Conservation (phyloP, 2,113 vertebrate species). For the Ardeotis arabs region DNA sequence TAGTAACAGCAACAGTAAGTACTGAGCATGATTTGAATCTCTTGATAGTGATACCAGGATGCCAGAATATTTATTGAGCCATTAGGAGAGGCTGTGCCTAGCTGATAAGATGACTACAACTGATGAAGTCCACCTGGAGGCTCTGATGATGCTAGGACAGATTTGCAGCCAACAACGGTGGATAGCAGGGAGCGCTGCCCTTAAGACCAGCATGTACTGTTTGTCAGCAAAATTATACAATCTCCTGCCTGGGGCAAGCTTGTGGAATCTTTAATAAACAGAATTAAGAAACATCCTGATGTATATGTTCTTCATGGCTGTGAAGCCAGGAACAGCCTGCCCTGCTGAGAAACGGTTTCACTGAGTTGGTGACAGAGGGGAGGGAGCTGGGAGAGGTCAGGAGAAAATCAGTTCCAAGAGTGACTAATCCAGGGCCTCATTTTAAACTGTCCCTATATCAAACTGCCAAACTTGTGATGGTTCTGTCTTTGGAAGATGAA, state of each 20-base stretch:
- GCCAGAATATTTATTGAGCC: slow-evolving; percentile 78
- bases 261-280: slow-evolving; percentile 52
- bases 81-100: slow-evolving; percentile 76
- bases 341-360: slow-evolving; percentile 2
- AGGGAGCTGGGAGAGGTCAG: not conserved
- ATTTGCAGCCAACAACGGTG: slow-evolving; percentile 53
- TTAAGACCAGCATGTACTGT: slow-evolving; percentile 1
- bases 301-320: not conserved
- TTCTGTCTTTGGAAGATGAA: slow-evolving; percentile 26
- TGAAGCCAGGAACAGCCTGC: not conserved
- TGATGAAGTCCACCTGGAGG: slow-evolving; percentile 75
- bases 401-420: not conserved
- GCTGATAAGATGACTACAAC: slow-evolving; percentile 79
- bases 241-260: slow-evolving; percentile 40
- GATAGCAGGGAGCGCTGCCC: slow-evolving; percentile 37
- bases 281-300: slow-evolving; percentile 16
- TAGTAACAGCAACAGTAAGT: slow-evolving; percentile 73
- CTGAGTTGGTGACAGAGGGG: not conserved
- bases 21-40: slow-evolving; percentile 78
- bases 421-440: slow-evolving; percentile 8
- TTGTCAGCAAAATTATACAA: slow-evolving; percentile 65
- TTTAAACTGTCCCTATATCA: not conserved
- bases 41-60: slow-evolving; percentile 68
- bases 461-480: not conserved
- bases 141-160: slow-evolving; percentile 55